Percentiles rank a stretch among this genome's conserved stretches.
Evolutionary conservation across 2,113 vertebrate genomes (phyloP).

Genomic region (Oceanodroma tethys): DNA sequence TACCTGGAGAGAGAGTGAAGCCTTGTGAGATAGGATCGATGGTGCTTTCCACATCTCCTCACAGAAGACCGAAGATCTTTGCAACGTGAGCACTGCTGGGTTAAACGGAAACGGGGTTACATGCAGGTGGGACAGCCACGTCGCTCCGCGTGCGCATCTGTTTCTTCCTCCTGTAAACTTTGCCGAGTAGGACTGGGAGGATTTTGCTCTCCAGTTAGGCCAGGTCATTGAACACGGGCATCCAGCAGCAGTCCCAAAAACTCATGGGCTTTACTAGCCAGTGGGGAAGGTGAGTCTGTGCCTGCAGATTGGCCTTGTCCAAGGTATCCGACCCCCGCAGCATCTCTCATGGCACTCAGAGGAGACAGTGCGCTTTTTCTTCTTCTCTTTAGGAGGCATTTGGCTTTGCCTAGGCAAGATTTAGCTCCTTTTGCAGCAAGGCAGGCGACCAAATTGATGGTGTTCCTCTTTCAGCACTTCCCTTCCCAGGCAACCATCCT

Average conservation of each 20-base stretch:
- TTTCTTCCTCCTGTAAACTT: not conserved
- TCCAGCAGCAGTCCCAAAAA: not conserved
- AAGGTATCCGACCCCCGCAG: fast-evolving
- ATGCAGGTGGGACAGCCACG: not conserved
- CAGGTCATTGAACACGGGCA: not conserved
- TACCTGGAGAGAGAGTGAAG: not conserved
- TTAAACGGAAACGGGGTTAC: fast-evolving
- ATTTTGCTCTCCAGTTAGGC: not conserved
- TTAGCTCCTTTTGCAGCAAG: not conserved
- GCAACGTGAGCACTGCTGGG: fast-evolving
- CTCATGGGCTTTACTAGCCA: fast-evolving
- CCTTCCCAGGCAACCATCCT: not conserved
- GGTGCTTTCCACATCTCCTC: not conserved
- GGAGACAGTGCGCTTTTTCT: too few relatives aligned
- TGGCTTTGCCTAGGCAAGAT: not conserved
- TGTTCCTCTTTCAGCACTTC: not conserved
- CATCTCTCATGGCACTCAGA: fast-evolving
- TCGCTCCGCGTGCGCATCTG: not conserved
- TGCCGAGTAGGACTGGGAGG: not conserved
- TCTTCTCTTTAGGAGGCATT: not conserved
- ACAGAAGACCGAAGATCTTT: not conserved
- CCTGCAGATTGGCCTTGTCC: not conserved
- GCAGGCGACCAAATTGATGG: fast-evolving
- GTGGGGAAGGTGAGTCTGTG: not conserved
- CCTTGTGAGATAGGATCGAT: fast-evolving